Base-by-base conservation (phyloP, 1,140 invertebrate genomes). In the Macrocentrus cingulum region DNA sequence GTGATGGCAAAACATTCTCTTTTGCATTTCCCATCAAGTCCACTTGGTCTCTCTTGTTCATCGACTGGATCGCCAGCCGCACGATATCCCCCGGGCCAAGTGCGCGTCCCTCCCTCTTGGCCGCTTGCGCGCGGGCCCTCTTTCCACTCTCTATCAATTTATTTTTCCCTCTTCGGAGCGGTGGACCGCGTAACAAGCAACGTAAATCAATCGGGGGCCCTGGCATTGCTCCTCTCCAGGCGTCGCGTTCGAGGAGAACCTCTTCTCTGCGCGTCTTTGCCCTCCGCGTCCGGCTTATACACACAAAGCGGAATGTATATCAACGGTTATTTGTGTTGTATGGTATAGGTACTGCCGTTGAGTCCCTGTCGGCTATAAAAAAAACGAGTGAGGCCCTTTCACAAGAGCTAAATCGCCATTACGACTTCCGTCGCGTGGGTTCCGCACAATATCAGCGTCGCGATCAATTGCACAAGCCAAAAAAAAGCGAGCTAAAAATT, bases 141-240 rank as follows among this genome's bases (percentile, higher is more conserved):
- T 62, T 61, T 56, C 64, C 59, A 50, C 57, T 63, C 74, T 66
- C 75, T 75, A 76, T 78, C 76, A 77, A 77, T 79, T 77, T 79
- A 77, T 77, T 79, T 78, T 72, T 73, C 70, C 74, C 69, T 75
- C 68, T 73, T 67, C 68, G 60, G 68, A 72, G 73, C 77, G 76
- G 66, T 73, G 72, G 69, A 78, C 70, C 76, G 75, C 75, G 76
- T 79, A 79, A 80, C 75, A 75, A 80, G 76, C 71, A 77, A 77
- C 76, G 75, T 80, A 80, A 80, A 80, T 80, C 78, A 80, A 79
- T 79, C 77, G 72, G 65, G n/a, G 45, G 41, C 37, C 19, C 67
- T 72, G 71, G 74, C 74, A 78, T 77, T 74, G 74, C 74, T 75
- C 60, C 57, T 58, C 42, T 58, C 37, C 16, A 44, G 32, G 15